Evolutionary conservation across 2,888 invertebrate species (phyloP).

Genomic region (Nezara viridula): DNA sequence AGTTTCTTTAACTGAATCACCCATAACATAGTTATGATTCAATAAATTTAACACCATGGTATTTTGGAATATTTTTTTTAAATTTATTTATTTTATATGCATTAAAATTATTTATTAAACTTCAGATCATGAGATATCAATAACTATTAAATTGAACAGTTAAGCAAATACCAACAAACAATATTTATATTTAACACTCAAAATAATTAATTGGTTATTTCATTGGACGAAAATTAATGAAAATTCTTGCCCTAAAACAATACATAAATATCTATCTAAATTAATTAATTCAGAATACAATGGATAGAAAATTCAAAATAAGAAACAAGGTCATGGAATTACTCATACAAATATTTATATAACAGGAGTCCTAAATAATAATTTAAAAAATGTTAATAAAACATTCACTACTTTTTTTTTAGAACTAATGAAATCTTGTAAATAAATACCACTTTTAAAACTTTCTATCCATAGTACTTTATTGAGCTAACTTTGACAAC

Average conservation of each 20-base stretch:
- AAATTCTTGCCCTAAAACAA: background rate
- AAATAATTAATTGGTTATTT: background rate
- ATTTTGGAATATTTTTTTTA: too few species aligned
- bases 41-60: too few species aligned
- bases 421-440: background rate
- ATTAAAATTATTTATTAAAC: too few species aligned
- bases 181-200: background rate
- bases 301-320: background rate
- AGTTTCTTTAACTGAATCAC: too few species aligned
- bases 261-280: background rate
- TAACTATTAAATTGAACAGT: background rate
- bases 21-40: too few species aligned
- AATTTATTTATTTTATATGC: too few species aligned
- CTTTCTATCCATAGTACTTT: background rate
- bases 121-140: background rate
- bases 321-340: conserved; percentile 39
- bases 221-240: background rate
- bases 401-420: background rate
- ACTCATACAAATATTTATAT: conserved; percentile 39
- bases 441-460: background rate
- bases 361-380: background rate
- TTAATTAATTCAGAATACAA: background rate
- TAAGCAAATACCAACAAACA: background rate
- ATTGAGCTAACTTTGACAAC: background rate
- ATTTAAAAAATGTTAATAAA: background rate